Conservation (phyloP, 2,797 vertebrate genomes). For the Spatula clypeata region DNA sequence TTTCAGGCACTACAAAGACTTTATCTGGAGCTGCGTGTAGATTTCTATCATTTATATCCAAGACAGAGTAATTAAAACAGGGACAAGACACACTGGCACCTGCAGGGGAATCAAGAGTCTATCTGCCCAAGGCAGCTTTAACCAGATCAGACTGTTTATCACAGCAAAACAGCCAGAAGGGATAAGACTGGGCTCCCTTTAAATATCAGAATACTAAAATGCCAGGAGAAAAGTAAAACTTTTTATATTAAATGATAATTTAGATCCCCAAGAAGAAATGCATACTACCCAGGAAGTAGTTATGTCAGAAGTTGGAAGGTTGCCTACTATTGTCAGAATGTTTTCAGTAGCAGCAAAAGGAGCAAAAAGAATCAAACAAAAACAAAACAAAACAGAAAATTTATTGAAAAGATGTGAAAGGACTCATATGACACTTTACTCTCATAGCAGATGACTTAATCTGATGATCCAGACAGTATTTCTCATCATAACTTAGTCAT, state of each 20-base stretch:
- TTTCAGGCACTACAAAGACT: not conserved
- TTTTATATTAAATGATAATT: conserved; percentile 18
- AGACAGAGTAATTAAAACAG: conserved; percentile 27
- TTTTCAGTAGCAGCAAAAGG: not conserved
- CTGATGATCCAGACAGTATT: not conserved
- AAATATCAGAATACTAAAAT: not conserved
- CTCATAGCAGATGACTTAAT: not conserved
- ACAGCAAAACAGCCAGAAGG: conserved; percentile 17
- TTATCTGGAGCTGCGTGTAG: not conserved
- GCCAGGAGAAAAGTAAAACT: not conserved
- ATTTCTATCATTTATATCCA: conserved; percentile 34
- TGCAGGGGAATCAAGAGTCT: not conserved
- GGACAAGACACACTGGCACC: conserved; percentile 21
- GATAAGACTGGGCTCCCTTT: not conserved
- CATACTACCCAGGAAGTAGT: not conserved
- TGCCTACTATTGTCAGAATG: not conserved
- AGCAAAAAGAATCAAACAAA: fast-evolving
- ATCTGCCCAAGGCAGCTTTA: not conserved
- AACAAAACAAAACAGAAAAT: not conserved
- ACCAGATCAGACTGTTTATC: conserved; percentile 3
- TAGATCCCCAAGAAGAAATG: not conserved
- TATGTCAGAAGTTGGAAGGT: not conserved
- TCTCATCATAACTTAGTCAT: not conserved
- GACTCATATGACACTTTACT: not conserved
- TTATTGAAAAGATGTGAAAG: not conserved